A percentile compares a stretch with the other conserved stretches of the same genome.
Evolutionary conservation across 2,797 vertebrate species (phyloP).

Genomic region (Siniperca scherzeri): DNA sequence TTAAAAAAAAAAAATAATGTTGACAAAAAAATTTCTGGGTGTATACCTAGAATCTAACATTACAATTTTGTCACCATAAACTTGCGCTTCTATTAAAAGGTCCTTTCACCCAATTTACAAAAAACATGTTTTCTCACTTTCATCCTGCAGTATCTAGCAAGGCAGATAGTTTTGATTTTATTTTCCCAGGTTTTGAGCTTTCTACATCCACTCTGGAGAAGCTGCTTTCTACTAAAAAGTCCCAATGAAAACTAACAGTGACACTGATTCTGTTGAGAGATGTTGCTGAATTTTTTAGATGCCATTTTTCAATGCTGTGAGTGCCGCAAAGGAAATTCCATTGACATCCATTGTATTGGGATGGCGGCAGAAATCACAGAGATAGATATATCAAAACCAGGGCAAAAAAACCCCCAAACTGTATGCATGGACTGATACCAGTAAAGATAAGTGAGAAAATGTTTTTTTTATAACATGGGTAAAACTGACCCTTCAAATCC

Average conservation of each 20-base stretch:
- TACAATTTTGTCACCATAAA: neutral
- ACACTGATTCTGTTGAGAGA: slow-evolving; percentile 5
- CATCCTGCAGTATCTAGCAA: neutral
- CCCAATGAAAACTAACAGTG: neutral
- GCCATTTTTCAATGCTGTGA: slow-evolving; percentile 2
- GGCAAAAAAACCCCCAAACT: slow-evolving; percentile 10
- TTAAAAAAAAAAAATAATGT: neutral
- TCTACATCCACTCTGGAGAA: neutral
- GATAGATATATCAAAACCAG: neutral
- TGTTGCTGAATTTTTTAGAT: neutral
- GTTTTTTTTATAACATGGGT: neutral
- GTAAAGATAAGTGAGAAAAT: slow-evolving; percentile 2
- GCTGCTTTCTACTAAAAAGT: neutral
- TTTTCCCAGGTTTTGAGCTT: neutral
- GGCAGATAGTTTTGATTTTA: neutral
- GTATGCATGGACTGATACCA: neutral
- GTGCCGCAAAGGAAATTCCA: slow-evolving; percentile 10
- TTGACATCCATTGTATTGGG: slow-evolving; percentile 7
- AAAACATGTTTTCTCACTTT: neutral
- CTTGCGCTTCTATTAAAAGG: neutral
- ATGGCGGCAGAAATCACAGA: slow-evolving; percentile 5
- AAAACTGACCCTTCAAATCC: slow-evolving; percentile 23
- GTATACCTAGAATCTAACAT: neutral
- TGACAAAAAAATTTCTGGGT: neutral
- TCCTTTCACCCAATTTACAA: neutral